Percentiles rank a stretch among this genome's conserved stretches.
Conservation (phyloP, 2,888 invertebrate species). For the Rhabditoides inermis region DNA sequence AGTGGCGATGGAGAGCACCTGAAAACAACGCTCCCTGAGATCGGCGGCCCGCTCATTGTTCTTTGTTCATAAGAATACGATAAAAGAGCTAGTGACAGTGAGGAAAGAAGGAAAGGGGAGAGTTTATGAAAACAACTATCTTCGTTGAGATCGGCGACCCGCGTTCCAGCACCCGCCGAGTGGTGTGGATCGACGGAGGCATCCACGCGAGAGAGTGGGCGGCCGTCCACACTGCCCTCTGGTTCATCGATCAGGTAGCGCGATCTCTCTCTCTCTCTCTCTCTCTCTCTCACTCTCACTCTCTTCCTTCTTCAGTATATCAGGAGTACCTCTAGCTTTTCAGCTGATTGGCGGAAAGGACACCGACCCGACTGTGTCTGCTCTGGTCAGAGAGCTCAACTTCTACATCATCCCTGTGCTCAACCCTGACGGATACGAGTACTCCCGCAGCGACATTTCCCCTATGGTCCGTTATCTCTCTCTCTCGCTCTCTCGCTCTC, state of each 20-base stretch:
- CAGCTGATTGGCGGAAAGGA: constrained; percentile 44
- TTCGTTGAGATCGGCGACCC: constrained; percentile 37
- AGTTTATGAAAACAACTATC: neutral
- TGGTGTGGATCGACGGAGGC: constrained; percentile 51
- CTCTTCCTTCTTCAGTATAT: neutral
- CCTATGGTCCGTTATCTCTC: constrained; percentile 22
- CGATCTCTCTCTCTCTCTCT: neutral
- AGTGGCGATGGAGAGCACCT: too few species aligned
- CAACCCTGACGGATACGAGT: constrained; percentile 48
- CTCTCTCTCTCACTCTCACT: neutral
- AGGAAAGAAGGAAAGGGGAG: neutral
- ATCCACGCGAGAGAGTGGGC: constrained; percentile 52
- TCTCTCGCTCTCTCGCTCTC: neutral
- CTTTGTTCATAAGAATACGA: neutral
- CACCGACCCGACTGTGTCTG: constrained; percentile 16
- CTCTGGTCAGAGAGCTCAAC: constrained; percentile 27
- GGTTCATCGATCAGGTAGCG: constrained; percentile 47
- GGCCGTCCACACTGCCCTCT: constrained; percentile 48
- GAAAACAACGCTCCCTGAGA: too few species aligned
- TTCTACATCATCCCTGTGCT: constrained; percentile 46
- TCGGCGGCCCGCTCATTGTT: neutral
- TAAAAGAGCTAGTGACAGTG: neutral
- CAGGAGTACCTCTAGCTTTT: constrained; percentile 2
- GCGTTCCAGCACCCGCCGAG: constrained; percentile 23
- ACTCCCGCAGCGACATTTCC: constrained; percentile 40